These are phyloP conservation scores for Manacus vitellinus DNA, from an alignment of 2,113 vertebrate genomes.

Conservation along the genomic window DNA sequence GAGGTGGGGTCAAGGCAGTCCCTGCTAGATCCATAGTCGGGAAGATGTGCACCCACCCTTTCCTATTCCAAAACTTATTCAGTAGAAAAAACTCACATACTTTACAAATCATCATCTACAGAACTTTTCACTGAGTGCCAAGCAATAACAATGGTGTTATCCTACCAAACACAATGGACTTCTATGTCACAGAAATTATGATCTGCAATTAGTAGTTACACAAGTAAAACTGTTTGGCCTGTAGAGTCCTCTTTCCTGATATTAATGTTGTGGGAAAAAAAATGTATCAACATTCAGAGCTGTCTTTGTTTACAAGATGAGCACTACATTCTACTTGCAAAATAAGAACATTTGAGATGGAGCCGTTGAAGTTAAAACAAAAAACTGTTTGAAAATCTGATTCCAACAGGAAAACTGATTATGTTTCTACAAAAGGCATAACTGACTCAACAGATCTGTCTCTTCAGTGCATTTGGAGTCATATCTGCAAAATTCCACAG, in stretches of 20 bases:
- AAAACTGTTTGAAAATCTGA: not conserved
- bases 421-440: not conserved
- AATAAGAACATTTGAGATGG: not conserved
- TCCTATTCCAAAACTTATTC: not conserved
- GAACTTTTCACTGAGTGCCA: not conserved
- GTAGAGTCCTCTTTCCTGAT: not conserved
- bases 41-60: not conserved
- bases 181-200: not conserved
- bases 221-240: accelerated
- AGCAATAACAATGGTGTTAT: not conserved
- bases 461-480: not conserved
- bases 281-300: not conserved
- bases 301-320: not conserved
- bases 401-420: not conserved
- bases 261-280: not conserved
- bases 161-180: not conserved
- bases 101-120: not conserved
- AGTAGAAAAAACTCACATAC: not conserved
- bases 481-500: not conserved
- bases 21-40: not conserved
- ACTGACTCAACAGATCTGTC: not conserved
- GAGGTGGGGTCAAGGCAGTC: not conserved
- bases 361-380: not conserved
- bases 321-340: not conserved
- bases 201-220: not conserved